Evolutionary conservation across 2,888 invertebrate genomes (phyloP).

Genomic region (Hermaeophaga mercurialis): DNA sequence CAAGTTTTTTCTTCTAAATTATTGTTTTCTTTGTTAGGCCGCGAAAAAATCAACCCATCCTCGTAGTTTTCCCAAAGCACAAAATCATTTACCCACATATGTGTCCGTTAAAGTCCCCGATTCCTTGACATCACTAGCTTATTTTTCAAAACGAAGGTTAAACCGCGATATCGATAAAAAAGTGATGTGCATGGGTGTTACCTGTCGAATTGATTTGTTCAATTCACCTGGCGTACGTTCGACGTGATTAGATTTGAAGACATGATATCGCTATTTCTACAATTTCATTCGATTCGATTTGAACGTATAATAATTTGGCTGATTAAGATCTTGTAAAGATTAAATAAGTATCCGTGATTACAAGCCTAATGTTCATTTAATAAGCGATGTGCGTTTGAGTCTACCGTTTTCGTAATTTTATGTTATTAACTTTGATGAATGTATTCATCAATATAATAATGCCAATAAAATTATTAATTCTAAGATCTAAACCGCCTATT

Average conservation of each 20-base stretch:
- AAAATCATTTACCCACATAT: neutral
- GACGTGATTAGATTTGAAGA: slow-evolving; percentile 2
- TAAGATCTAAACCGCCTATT: no score
- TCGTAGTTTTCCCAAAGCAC: neutral
- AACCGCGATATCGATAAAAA: slow-evolving; percentile 10
- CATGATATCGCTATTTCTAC: neutral
- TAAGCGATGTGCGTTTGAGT: neutral
- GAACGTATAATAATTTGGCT: neutral
- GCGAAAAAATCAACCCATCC: no score
- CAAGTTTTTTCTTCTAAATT: no score
- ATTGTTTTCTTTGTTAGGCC: no score
- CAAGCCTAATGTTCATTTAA: neutral
- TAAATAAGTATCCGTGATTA: neutral
- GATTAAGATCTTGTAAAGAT: neutral
- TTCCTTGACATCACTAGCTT: slow-evolving; percentile 3
- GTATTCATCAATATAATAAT: no score
- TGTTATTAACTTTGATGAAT: neutral
- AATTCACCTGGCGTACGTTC: neutral
- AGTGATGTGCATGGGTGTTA: neutral
- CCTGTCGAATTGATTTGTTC: slow-evolving; percentile 5
- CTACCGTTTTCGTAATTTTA: neutral
- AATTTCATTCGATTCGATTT: neutral
- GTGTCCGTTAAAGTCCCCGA: slow-evolving; percentile 5
- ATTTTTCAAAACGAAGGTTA: slow-evolving; percentile 3
- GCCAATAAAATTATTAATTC: no score